Conservation (phyloP, 2,888 invertebrate species). For the Xanthia icteritia region DNA sequence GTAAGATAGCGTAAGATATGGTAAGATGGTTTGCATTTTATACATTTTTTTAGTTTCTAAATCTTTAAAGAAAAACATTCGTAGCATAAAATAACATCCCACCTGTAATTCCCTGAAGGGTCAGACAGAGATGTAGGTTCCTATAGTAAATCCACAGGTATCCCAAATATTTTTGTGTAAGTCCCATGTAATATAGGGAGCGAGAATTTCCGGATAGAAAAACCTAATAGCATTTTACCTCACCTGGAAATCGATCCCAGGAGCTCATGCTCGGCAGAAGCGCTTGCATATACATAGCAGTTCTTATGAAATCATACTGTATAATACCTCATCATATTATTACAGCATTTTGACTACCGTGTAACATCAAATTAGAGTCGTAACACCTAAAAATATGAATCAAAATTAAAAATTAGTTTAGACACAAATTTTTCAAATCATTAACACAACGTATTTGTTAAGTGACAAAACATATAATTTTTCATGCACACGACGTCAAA, state of each 20-base stretch:
- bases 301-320: background rate
- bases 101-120: background rate
- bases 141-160: background rate
- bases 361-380: conserved; percentile 9
- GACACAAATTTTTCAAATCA: conserved; percentile 58
- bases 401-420: conserved; percentile 52
- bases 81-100: background rate
- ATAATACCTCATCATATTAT: background rate
- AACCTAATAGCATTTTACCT: background rate
- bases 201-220: background rate
- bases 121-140: background rate
- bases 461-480: conserved; percentile 64
- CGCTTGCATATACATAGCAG: background rate
- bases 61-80: no score
- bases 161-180: background rate
- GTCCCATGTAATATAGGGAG: background rate
- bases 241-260: background rate
- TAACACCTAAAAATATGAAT: conserved; percentile 36
- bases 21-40: no score
- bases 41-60: no score
- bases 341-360: conserved; percentile 8
- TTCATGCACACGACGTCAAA: conserved; percentile 56
- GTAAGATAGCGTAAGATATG: no score
- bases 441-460: conserved; percentile 64
- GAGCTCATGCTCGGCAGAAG: background rate